Conservation (phyloP, 2,113 vertebrate species). For the Forbesichthys agassizii region DNA sequence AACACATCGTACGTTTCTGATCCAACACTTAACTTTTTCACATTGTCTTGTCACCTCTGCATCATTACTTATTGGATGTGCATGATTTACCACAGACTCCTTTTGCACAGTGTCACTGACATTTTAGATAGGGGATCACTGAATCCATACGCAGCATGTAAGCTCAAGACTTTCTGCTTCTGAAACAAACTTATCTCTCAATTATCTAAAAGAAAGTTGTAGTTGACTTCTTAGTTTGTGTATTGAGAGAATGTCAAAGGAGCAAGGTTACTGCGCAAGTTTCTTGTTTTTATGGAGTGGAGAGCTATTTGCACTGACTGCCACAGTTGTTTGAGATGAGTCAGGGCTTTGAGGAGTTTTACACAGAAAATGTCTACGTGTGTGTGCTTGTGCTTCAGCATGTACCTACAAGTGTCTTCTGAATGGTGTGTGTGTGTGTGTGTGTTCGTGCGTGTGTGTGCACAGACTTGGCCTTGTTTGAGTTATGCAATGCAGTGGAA, state of each 20-base stretch:
- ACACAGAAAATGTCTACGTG: slow-evolving; percentile 16
- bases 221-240: slow-evolving; percentile 30
- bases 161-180: no score
- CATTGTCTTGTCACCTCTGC: no score
- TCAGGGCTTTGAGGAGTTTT: slow-evolving; percentile 29
- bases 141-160: no score
- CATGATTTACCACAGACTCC: no score
- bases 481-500: not conserved
- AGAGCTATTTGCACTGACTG: slow-evolving; percentile 5
- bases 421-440: not conserved
- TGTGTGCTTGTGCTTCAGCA: not conserved
- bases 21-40: no score
- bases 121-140: no score
- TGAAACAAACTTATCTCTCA: not conserved
- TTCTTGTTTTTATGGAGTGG: slow-evolving; percentile 5
- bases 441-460: not conserved
- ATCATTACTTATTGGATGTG: no score
- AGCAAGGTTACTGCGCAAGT: slow-evolving; percentile 8
- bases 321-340: slow-evolving; percentile 30
- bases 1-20: no score
- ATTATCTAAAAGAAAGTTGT: slow-evolving; percentile 2
- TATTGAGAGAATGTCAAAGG: slow-evolving; percentile 13
- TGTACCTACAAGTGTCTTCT: slow-evolving; percentile 7
- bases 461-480: not conserved
- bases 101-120: no score